Conservation (phyloP, 2,888 invertebrate genomes). For the Plutella xylostella region DNA sequence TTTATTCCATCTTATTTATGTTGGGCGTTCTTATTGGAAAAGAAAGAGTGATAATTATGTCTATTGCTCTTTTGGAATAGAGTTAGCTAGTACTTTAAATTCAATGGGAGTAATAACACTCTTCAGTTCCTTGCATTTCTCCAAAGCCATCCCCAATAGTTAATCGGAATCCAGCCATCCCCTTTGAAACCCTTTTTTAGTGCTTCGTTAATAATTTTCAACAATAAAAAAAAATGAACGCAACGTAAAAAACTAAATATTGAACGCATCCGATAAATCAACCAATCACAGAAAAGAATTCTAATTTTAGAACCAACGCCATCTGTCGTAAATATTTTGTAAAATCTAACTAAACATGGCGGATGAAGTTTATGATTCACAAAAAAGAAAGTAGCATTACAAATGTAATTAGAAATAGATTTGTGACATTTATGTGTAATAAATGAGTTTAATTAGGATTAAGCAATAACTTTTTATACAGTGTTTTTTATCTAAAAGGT, state of each 20-base stretch:
- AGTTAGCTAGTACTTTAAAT: too few species aligned
- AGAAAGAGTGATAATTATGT: too few species aligned
- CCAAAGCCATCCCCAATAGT: too few species aligned
- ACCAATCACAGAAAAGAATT: neutral
- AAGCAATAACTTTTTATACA: neutral
- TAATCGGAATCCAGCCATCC: too few species aligned
- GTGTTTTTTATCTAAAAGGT: conserved; percentile 23
- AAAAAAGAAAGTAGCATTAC: neutral
- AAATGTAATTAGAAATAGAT: neutral
- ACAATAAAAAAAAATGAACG: neutral
- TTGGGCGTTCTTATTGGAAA: too few species aligned
- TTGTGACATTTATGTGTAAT: neutral
- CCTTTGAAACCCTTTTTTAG: too few species aligned
- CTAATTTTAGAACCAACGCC: conserved; percentile 28
- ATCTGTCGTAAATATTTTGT: conserved; percentile 36
- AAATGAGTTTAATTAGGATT: too few species aligned
- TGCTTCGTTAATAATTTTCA: too few species aligned
- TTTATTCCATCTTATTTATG: too few species aligned
- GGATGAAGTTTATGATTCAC: conserved; percentile 22
- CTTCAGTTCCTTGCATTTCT: too few species aligned
- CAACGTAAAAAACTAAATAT: neutral
- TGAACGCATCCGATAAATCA: neutral
- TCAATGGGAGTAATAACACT: too few species aligned
- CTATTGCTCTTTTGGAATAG: too few species aligned
- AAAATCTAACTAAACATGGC: conserved; percentile 51